phyloP scores from a whole-genome alignment of 2,888 invertebrate genomes.

The Galerucella pusilla region DNA sequence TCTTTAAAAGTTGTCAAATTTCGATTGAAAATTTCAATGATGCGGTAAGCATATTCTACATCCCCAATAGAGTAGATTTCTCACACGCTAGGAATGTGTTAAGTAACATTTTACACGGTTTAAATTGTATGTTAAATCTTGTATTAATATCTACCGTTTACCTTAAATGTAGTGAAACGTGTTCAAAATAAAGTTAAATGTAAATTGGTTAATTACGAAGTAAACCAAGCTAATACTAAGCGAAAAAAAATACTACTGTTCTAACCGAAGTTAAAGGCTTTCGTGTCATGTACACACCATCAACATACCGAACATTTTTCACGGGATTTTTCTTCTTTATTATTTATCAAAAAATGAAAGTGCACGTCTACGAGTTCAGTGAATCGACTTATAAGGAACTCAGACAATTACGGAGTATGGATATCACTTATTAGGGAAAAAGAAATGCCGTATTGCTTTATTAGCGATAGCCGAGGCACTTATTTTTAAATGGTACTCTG shows the following conservation, averaged over 20 bases:
- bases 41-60: no score
- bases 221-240: background rate
- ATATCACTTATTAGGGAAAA: constrained; percentile 20
- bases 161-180: constrained; percentile 2
- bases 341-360: constrained; percentile 34
- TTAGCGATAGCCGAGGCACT: background rate
- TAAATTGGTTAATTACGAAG: background rate
- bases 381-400: constrained; percentile 33
- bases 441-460: constrained; percentile 17
- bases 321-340: constrained; percentile 23
- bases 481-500: background rate
- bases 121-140: constrained; percentile 2
- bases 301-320: constrained; percentile 28
- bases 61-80: no score
- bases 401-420: constrained; percentile 20
- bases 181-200: constrained; percentile 4
- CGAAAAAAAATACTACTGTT: background rate
- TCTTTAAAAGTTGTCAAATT: no score
- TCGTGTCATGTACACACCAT: constrained; percentile 11
- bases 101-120: background rate
- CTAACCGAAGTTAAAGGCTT: constrained; percentile 1
- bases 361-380: constrained; percentile 25
- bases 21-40: no score
- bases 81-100: no score
- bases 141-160: background rate